Conservation (phyloP, 2,888 invertebrate species). For the Drosophila fungiperda region DNA sequence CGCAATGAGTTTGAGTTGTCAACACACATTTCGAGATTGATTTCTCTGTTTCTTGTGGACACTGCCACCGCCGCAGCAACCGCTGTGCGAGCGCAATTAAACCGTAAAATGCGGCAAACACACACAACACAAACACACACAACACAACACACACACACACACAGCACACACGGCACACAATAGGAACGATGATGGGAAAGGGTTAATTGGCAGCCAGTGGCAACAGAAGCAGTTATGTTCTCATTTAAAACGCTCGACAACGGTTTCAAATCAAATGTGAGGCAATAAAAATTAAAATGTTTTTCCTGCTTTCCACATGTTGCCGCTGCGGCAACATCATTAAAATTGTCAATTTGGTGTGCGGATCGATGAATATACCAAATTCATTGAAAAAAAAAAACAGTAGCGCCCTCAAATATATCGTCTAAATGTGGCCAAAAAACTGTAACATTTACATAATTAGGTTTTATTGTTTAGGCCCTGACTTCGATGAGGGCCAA, state of each 20-base stretch:
- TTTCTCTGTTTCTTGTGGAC: constrained; percentile 64
- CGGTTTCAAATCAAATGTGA: constrained; percentile 64
- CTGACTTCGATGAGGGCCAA: constrained; percentile 37
- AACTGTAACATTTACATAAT: constrained; percentile 80
- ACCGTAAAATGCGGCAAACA: constrained; percentile 69
- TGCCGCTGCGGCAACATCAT: constrained; percentile 38
- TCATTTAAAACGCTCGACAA: constrained; percentile 80
- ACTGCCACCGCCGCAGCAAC: constrained; percentile 15
- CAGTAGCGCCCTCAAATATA: constrained; percentile 50
- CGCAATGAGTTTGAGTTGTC: constrained; percentile 61
- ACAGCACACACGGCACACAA: constrained; percentile 2
- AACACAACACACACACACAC: not conserved
- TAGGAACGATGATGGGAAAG: constrained; percentile 43
- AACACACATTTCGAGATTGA: constrained; percentile 76
- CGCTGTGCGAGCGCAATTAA: constrained; percentile 68
- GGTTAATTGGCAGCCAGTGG: constrained; percentile 58
- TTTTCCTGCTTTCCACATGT: constrained; percentile 55
- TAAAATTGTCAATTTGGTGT: constrained; percentile 50
- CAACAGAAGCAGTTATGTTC: constrained; percentile 80
- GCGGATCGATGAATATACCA: constrained; percentile 31
- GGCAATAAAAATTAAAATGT: constrained; percentile 80
- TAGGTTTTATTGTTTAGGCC: constrained; percentile 74
- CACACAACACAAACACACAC: not conserved
- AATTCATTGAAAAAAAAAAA: constrained; percentile 31
- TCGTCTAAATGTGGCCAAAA: constrained; percentile 24